Evolutionary conservation across 2,797 vertebrate species (phyloP), one percentile per base, ranked within the genome.

Genomic region (Cyprinodon diabolis): DNA sequence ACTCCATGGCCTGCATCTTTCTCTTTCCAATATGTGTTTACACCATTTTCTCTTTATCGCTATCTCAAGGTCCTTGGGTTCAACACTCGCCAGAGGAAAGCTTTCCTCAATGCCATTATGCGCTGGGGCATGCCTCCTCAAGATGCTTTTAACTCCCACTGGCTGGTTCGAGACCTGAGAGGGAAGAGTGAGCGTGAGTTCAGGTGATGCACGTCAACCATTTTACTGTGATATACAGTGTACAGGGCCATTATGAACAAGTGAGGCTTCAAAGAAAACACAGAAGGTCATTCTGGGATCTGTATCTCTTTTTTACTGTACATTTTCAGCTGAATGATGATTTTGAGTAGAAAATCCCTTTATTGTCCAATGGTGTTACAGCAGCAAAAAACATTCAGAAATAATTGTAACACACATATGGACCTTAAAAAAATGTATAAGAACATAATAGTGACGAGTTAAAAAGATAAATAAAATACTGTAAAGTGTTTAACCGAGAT

Each of bases 81-180:
- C 92, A 99, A 99, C 0, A 97, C 98, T 40, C 96, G 98, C 0
- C 98, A 99, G 92, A 95, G 98, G 84, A 99, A 99, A 86, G 98
- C 98, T 0, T 99, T 99, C 90, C 92, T 99, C 67, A 99, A 99
- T 0, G 98, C 98, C 76, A 99, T 99, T 91, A 99, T 99, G 98
- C 97, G 98, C 79, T 99, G 98, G 97, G 98, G 98, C 13, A 99
- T 99, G 98, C 98, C 98, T 0, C 98, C 98, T 9, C 98, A 99
- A 92, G 98, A 99, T 0, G 98, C 98, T 72, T 99, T 99, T 95
- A 99, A 98, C 93, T 99, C 98, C 15, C 97, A 99, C 71, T 99
- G 98, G 98, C 95, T 99, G 80, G 98, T 99, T 55, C 91, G 98
- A 55, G 98, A 99, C 86, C 95, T 99, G 69, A 94, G 97, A 2